These are phyloP conservation scores for Phalacrocorax brasilianus DNA, from an alignment of 2,113 vertebrate species.

Conservation along the genomic window DNA sequence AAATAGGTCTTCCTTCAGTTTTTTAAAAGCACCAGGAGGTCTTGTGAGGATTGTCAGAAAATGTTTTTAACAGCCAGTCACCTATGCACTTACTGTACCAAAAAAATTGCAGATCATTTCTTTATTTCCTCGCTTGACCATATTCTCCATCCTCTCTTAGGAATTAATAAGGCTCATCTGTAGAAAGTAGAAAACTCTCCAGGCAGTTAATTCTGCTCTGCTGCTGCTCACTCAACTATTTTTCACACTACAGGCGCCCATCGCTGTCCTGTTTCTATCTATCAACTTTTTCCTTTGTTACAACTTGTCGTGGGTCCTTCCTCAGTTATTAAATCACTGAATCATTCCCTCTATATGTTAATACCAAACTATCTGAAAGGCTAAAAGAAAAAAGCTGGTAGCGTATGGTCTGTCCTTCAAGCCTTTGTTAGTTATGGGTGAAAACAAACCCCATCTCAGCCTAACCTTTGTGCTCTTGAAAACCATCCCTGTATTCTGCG, in stretches of 20 bases:
- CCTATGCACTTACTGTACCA: not conserved
- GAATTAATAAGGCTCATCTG: slow-evolving; percentile 26
- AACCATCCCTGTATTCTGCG: not conserved
- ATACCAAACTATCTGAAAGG: not conserved
- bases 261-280: not conserved
- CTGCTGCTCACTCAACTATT: not conserved
- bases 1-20: not conserved
- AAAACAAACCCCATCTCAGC: not conserved
- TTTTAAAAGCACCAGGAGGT: not conserved
- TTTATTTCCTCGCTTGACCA: not conserved
- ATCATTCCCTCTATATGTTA: not conserved
- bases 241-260: not conserved
- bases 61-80: not conserved
- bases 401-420: not conserved
- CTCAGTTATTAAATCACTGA: not conserved
- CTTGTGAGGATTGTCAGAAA: not conserved
- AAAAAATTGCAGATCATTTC: not conserved
- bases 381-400: not conserved
- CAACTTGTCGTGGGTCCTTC: not conserved
- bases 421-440: not conserved
- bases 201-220: slow-evolving; percentile 10
- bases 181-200: not conserved
- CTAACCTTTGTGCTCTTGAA: slow-evolving; percentile 9
- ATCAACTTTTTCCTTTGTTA: not conserved
- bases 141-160: not conserved